phyloP scores from a whole-genome alignment of 2,888 invertebrate species.

The Cantharis nigra region DNA sequence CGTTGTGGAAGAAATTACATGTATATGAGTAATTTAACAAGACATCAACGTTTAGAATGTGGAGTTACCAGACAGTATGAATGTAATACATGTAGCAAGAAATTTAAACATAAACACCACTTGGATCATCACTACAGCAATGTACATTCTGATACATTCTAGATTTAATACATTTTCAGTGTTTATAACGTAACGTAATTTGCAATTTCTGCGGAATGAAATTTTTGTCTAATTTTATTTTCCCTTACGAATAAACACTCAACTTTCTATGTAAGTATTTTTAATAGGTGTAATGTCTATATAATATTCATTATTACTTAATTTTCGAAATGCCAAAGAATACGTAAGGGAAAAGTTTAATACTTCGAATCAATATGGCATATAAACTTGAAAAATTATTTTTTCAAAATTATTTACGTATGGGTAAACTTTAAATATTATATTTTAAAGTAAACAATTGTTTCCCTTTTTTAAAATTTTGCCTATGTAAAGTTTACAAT shows the following conservation, averaged over 20 bases:
- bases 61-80: constrained; percentile 59
- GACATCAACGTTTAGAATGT: constrained; percentile 64
- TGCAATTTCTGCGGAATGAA: neutral
- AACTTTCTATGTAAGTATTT: neutral
- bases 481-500: too few species aligned
- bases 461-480: too few species aligned
- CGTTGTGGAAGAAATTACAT: constrained; percentile 24
- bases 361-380: too few species aligned
- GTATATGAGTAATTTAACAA: constrained; percentile 21
- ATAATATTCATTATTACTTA: neutral
- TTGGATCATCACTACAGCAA: constrained; percentile 56
- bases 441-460: too few species aligned
- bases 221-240: neutral
- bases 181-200: neutral
- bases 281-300: neutral
- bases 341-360: neutral
- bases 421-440: too few species aligned
- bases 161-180: neutral
- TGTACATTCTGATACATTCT: constrained; percentile 3
- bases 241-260: neutral
- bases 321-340: neutral
- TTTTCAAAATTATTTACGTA: neutral
- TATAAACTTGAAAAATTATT: too few species aligned
- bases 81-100: constrained; percentile 55
- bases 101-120: constrained; percentile 58